Conservation (phyloP, 2,888 invertebrate genomes). For the Osmoderma eremita region DNA sequence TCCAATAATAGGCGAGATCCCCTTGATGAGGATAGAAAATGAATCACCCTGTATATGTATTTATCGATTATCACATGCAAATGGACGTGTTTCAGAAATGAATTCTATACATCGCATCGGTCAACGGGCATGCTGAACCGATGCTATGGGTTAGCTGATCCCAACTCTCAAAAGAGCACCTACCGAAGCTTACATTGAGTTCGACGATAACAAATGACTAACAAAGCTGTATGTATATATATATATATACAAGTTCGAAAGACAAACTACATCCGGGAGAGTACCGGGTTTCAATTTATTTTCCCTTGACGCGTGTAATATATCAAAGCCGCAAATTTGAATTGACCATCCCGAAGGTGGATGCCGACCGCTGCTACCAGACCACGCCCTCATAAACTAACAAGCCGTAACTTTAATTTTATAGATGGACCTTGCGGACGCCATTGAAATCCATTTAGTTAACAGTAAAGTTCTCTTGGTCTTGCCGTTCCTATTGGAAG, state of each 20-base stretch:
- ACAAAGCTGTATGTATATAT: background rate
- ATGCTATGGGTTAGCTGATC: too few species aligned
- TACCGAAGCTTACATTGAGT: background rate
- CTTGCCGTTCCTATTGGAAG: too few species aligned
- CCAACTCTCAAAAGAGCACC: constrained; percentile 7
- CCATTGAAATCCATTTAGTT: too few species aligned
- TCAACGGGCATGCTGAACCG: too few species aligned
- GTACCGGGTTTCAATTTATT: constrained; percentile 34
- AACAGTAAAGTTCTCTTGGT: too few species aligned
- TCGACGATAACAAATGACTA: constrained; percentile 20
- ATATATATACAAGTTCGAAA: background rate
- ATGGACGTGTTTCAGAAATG: too few species aligned
- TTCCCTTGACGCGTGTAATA: constrained; percentile 36
- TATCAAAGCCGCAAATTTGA: constrained; percentile 39
- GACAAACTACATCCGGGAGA: constrained; percentile 20
- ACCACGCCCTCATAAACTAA: constrained; percentile 29
- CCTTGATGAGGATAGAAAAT: too few species aligned
- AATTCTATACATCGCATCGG: too few species aligned
- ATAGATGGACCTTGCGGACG: constrained; percentile 17
- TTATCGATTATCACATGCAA: too few species aligned
- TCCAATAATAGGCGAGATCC: too few species aligned
- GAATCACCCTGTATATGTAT: too few species aligned
- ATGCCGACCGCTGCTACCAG: too few species aligned
- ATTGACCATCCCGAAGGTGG: constrained; percentile 31
- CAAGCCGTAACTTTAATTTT: constrained; percentile 34